Percentiles rank a stretch among this genome's conserved stretches.
Conservation (phyloP, 1,140 invertebrate species). For the Diachasma alloeum region DNA sequence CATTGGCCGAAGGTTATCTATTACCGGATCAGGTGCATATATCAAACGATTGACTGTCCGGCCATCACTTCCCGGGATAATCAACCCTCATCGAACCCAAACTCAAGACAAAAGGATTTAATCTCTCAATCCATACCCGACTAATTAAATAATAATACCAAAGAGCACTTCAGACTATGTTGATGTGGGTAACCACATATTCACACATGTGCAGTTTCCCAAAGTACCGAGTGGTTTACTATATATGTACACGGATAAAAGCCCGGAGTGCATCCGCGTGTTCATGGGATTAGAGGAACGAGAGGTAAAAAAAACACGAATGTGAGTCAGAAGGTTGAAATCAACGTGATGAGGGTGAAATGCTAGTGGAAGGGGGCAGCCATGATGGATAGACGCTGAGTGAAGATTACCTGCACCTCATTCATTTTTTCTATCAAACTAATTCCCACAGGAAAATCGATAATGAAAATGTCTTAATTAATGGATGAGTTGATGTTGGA, state of each 20-base stretch:
- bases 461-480: neutral
- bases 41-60: neutral
- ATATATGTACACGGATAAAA: neutral
- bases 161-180: neutral
- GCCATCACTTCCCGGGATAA: neutral
- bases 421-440: neutral
- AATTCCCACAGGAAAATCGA: neutral
- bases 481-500: neutral
- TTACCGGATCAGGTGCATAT: neutral
- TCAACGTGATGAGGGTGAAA: neutral
- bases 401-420: neutral
- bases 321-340: neutral
- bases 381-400: neutral
- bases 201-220: neutral
- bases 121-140: neutral
- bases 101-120: neutral
- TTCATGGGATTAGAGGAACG: neutral
- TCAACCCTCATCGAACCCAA: neutral
- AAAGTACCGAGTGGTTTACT: neutral
- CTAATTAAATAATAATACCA: neutral
- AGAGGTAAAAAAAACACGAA: neutral
- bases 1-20: neutral
- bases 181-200: neutral
- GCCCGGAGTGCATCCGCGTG: neutral
- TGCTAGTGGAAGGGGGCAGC: neutral